These are phyloP conservation scores for Premnoplex brunnescens DNA, from an alignment of 2,797 vertebrate species.

Conservation along the genomic window DNA sequence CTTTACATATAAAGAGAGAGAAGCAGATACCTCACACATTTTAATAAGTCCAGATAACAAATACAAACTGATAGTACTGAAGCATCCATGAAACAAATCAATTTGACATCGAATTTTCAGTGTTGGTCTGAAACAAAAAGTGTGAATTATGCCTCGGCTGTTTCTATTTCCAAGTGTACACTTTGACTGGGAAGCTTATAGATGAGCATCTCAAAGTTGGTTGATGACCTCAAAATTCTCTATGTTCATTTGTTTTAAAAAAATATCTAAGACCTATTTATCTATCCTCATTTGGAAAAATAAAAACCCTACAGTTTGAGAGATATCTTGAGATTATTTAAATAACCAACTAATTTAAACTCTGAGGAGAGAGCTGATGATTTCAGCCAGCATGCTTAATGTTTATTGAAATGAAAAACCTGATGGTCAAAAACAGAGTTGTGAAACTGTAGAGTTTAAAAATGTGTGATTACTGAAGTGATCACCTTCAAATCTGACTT, in stretches of 20 bases:
- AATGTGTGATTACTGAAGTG: not conserved
- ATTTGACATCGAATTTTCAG: not conserved
- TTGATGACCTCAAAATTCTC: not conserved
- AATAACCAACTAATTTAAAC: not conserved
- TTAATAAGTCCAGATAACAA: not conserved
- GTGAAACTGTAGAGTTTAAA: not conserved
- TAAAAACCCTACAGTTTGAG: accelerated
- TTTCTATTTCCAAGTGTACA: not conserved
- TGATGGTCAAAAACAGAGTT: not conserved
- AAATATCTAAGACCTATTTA: not conserved
- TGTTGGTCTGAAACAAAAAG: not conserved
- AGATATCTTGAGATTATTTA: not conserved
- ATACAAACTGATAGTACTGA: not conserved
- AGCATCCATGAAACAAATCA: not conserved
- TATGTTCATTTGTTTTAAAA: not conserved
- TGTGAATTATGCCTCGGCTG: not conserved
- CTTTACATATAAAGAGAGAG: not conserved
- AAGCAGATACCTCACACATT: not conserved
- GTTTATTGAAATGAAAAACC: not conserved
- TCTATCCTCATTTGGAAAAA: not conserved
- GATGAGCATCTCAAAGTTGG: not conserved
- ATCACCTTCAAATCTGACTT: conserved; percentile 1
- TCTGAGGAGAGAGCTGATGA: not conserved
- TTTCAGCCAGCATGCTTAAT: not conserved
- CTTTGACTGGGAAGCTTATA: not conserved